These are phyloP conservation scores for Cyclargus thomasi DNA, from an alignment of 1,140 invertebrate genomes.

Conservation along the genomic window DNA sequence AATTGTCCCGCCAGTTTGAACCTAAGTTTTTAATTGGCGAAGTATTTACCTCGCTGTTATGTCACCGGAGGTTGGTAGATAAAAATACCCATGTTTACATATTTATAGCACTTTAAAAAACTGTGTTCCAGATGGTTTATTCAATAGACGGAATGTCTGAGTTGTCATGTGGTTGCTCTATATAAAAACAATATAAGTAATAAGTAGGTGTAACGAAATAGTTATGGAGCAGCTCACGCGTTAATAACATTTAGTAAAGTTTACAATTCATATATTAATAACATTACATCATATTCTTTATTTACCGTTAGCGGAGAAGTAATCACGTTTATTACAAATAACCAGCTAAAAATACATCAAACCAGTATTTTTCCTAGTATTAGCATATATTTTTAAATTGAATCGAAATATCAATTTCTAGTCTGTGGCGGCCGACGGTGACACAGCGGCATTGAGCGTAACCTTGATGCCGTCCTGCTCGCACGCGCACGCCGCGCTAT, in stretches of 20 bases:
- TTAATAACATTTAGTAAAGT: background rate
- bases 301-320: background rate
- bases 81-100: background rate
- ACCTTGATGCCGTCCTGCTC: slow-evolving; percentile 59
- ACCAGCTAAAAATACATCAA: background rate
- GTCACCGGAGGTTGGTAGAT: slow-evolving; percentile 1
- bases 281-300: background rate
- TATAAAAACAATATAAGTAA: background rate
- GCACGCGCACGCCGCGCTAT: slow-evolving; percentile 29
- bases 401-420: slow-evolving; percentile 36
- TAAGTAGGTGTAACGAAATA: background rate
- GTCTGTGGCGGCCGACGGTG: slow-evolving; percentile 33
- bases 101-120: background rate
- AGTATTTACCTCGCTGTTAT: background rate
- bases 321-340: background rate
- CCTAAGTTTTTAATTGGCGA: background rate
- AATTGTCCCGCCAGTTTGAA: background rate
- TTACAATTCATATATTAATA: background rate
- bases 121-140: background rate
- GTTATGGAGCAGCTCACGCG: background rate
- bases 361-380: background rate
- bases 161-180: background rate
- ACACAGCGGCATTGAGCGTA: slow-evolving; percentile 56
- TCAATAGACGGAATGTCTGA: background rate
- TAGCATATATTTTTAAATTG: slow-evolving; percentile 21